Evolutionary conservation across 2,797 vertebrate genomes (phyloP).

Genomic region (Parotocinclus haroldoi): DNA sequence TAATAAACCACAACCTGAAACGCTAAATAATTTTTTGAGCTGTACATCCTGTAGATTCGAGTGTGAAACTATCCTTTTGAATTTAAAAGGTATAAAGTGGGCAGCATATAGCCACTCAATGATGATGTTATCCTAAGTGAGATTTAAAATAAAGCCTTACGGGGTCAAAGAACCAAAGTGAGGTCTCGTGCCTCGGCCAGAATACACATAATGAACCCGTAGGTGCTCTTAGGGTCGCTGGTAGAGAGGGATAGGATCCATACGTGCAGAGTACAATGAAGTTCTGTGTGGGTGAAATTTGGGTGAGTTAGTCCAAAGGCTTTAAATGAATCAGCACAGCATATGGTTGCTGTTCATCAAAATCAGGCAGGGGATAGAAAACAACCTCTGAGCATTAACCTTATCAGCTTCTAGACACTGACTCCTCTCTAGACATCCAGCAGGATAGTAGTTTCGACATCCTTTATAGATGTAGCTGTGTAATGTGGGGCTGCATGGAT

Average conservation of each 20-base stretch:
- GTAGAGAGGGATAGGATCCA: conserved; percentile 33
- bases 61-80: conserved; percentile 38
- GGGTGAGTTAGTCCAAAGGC: conserved; percentile 16
- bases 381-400: conserved; percentile 27
- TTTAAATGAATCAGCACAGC: conserved; percentile 34
- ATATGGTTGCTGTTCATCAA: conserved; percentile 52
- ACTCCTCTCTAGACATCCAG: conserved; percentile 32
- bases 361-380: conserved; percentile 35
- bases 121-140: conserved; percentile 41
- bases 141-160: conserved; percentile 35
- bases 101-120: conserved; percentile 44
- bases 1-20: conserved; percentile 7
- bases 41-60: conserved; percentile 17
- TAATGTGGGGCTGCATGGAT: conserved; percentile 7
- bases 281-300: conserved; percentile 24
- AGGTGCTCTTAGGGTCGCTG: conserved; percentile 38
- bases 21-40: background rate
- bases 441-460: conserved; percentile 24
- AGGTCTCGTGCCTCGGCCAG: conserved; percentile 28
- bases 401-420: conserved; percentile 35
- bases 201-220: conserved; percentile 31
- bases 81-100: conserved; percentile 37
- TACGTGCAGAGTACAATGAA: conserved; percentile 35
- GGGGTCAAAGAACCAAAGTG: conserved; percentile 24
- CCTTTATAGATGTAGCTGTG: conserved; percentile 22